Base-by-base conservation (phyloP, 1,140 invertebrate species). In the Camponotus pennsylvanicus region DNA sequence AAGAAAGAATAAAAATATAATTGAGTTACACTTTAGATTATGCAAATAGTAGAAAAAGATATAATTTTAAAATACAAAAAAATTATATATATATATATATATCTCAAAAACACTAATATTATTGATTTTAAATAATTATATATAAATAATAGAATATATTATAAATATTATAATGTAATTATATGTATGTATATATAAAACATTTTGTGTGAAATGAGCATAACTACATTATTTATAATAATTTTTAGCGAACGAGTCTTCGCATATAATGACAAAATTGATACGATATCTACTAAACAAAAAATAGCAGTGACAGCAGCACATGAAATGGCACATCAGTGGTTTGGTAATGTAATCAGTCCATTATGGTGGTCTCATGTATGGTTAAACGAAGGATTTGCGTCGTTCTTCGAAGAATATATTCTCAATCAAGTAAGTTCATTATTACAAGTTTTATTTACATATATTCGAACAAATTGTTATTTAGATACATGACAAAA, bases 341-440 rank as follows among this genome's bases (percentile, higher is more conserved):
- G 95, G 96, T 96, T 97, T 89, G 96, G 96, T 3, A 96, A 97
- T 90, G 88, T 96, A 49, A 96, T 97, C 7, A 96, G 96, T 21
- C 95, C 96, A 55, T 92, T 93, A 85, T 97, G 96, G 96, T 97
- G 96, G 96, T 93, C 93, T 3, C 96, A 97, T 90, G 89, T 97
- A 3, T 97, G 97, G 97, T 92, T 97, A 7, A 97, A 97, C 86
- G 97, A 97, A 94, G 96, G 96, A 6, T 97, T 97, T 89, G 97
- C 97, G 0, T 96, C 95, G 87, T 97, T 96, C 86, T 97, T 97
- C 89, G 95, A 97, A 96, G 97, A 97, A 90, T 97, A 90, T 94
- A 96, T 96, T 90, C 97, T 96, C 90, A 96, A 94, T 27, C 85
- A 93, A 86, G 95, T 95, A 97, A 96, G 97, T 67, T 71, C 32